phyloP scores from a whole-genome alignment of 1,140 invertebrate species.

The Drosophila miranda region DNA sequence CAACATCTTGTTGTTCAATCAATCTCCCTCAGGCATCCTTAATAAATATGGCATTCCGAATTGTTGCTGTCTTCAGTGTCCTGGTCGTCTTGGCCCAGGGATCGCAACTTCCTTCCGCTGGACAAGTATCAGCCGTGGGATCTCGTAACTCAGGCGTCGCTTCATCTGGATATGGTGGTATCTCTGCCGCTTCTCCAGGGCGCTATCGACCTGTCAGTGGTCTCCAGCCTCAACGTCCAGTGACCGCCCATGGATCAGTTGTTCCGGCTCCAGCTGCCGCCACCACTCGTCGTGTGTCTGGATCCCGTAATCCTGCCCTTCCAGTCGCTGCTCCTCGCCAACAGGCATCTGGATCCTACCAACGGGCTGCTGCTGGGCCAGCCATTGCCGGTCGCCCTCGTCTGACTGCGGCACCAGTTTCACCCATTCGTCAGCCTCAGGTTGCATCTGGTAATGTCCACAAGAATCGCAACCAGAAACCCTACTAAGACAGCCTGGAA shows the following conservation, averaged over 20 bases:
- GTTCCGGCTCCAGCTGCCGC: neutral
- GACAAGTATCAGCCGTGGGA: slow-evolving; percentile 9
- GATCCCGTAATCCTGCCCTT: slow-evolving; percentile 2
- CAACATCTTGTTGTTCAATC: neutral
- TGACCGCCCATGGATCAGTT: neutral
- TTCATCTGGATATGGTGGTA: slow-evolving; percentile 4
- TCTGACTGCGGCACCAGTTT: too few relatives aligned
- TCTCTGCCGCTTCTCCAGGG: neutral
- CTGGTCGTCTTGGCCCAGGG: slow-evolving; percentile 26
- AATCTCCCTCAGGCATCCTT: neutral
- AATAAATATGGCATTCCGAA: slow-evolving; percentile 15
- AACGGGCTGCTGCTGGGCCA: neutral
- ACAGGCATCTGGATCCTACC: too few relatives aligned
- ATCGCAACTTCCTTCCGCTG: slow-evolving; percentile 11
- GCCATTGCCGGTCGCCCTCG: too few relatives aligned
- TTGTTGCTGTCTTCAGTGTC: slow-evolving; percentile 19
- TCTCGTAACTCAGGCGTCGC: slow-evolving; percentile 11
- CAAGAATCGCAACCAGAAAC: slow-evolving; percentile 16
- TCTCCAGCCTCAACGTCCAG: slow-evolving; percentile 9
- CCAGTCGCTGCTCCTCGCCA: neutral
- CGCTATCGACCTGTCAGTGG: neutral
- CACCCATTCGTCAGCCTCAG: too few relatives aligned
- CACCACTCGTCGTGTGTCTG: neutral
- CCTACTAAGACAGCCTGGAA: neutral
- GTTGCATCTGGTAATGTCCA: slow-evolving; percentile 7